A percentile compares a stretch with the other conserved stretches of the same genome.
These are phyloP conservation scores for Spondyliosoma cantharus DNA, from an alignment of 2,797 vertebrate genomes.

Conservation along the genomic window DNA sequence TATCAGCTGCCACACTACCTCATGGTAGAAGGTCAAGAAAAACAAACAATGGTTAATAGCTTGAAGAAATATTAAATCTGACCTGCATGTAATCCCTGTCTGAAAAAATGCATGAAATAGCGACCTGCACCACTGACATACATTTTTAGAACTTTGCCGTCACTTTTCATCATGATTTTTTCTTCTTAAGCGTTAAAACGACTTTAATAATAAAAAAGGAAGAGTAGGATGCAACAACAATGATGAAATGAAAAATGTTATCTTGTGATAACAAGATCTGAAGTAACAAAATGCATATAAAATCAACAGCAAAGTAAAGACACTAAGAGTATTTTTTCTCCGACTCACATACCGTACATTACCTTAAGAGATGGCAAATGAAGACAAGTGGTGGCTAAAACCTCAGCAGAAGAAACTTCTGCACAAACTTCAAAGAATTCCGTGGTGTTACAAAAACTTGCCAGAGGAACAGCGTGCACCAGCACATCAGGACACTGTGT, in stretches of 20 bases:
- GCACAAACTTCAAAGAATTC: constrained; percentile 69
- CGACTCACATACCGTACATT: constrained; percentile 46
- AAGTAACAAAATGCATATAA: background rate
- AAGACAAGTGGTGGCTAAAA: constrained; percentile 23
- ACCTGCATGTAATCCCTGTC: background rate
- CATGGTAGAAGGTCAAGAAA: constrained; percentile 9
- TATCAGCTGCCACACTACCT: background rate
- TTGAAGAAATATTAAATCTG: constrained; percentile 8
- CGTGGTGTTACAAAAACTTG: constrained; percentile 62
- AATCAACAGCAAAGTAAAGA: constrained; percentile 18
- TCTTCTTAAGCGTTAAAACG: background rate
- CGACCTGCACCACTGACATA: background rate
- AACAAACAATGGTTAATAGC: constrained; percentile 4
- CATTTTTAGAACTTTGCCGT: background rate
- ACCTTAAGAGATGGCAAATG: constrained; percentile 61
- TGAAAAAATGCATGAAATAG: background rate
- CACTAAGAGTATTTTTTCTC: background rate
- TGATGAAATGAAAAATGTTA: constrained; percentile 17
- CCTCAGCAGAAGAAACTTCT: constrained; percentile 49
- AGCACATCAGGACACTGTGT: constrained; percentile 70
- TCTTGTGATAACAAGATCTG: constrained; percentile 1
- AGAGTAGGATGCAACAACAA: background rate
- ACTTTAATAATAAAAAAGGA: constrained; percentile 25
- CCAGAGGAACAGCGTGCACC: constrained; percentile 58
- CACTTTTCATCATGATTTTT: background rate